A percentile compares a stretch with the other conserved stretches of the same genome.
These are phyloP conservation scores for Euphydryas editha DNA, from an alignment of 2,888 invertebrate genomes.

Conservation along the genomic window DNA sequence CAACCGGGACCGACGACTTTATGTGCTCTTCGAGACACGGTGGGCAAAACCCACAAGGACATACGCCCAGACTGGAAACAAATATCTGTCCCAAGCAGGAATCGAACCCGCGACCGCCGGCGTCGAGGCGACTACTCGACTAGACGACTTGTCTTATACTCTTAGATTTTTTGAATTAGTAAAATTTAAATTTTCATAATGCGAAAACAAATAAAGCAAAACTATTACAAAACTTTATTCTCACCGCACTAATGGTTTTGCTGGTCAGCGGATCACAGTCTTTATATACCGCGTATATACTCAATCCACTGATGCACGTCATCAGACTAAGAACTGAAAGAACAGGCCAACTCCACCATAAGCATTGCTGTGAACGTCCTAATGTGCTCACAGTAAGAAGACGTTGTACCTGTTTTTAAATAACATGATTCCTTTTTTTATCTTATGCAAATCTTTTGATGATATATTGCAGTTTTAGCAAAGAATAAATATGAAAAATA, in stretches of 20 bases:
- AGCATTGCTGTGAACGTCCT: conserved; percentile 86
- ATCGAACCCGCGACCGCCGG: too few species aligned
- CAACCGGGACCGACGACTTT: too few species aligned
- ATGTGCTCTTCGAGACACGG: too few species aligned
- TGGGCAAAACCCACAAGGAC: too few species aligned
- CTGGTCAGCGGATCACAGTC: conserved; percentile 90
- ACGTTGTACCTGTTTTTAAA: conserved; percentile 83
- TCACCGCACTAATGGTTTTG: conserved; percentile 83
- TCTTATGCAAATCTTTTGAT: neutral
- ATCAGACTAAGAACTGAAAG: conserved; percentile 88
- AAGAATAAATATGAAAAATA: neutral
- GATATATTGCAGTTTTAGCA: neutral
- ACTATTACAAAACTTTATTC: conserved; percentile 28
- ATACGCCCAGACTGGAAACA: too few species aligned
- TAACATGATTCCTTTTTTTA: neutral
- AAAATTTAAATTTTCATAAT: too few species aligned
- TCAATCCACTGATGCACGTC: conserved; percentile 91
- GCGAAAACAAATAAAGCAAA: neutral
- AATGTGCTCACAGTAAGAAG: conserved; percentile 88
- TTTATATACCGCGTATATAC: conserved; percentile 92
- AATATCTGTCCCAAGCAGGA: too few species aligned
- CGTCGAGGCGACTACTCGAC: too few species aligned
- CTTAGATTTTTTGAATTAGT: too few species aligned
- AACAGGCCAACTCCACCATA: conserved; percentile 93
- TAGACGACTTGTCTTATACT: too few species aligned